Conservation (phyloP, 2,888 invertebrate genomes). For the Saturnia japonica region DNA sequence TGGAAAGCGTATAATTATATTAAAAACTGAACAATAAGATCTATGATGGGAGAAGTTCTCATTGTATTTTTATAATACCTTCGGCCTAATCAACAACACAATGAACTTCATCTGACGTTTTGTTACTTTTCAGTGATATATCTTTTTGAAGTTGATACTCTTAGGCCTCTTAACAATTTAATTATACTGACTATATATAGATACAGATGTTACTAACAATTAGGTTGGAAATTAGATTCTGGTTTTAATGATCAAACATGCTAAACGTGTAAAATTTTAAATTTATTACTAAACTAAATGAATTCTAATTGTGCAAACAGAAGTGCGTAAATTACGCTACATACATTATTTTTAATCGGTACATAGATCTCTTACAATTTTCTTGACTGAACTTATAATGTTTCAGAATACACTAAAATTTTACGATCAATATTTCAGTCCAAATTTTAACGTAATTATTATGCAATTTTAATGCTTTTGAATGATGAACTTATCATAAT, state of each 20-base stretch:
- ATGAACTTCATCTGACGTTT: not conserved
- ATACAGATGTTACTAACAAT: not conserved
- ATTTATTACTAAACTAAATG: too few relatives aligned
- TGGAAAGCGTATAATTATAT: not conserved
- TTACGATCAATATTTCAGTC: constrained; percentile 1
- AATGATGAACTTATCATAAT: not conserved
- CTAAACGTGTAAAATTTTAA: not conserved
- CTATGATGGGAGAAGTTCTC: not conserved
- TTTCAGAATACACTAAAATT: not conserved
- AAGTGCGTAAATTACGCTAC: not conserved
- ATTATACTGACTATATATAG: not conserved
- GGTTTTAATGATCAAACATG: not conserved
- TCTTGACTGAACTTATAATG: not conserved
- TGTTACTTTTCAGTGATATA: not conserved
- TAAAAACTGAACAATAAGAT: not conserved
- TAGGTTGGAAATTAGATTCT: not conserved
- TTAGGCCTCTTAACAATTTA: not conserved
- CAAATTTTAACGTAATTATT: not conserved
- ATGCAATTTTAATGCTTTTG: not conserved
- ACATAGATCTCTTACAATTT: too few relatives aligned
- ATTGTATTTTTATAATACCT: not conserved
- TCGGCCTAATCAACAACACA: not conserved
- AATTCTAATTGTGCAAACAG: not conserved
- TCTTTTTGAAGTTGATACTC: not conserved
- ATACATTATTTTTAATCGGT: not conserved